Base-by-base conservation (phyloP, 2,888 invertebrate genomes). In the Orthonychiurus folsomi region DNA sequence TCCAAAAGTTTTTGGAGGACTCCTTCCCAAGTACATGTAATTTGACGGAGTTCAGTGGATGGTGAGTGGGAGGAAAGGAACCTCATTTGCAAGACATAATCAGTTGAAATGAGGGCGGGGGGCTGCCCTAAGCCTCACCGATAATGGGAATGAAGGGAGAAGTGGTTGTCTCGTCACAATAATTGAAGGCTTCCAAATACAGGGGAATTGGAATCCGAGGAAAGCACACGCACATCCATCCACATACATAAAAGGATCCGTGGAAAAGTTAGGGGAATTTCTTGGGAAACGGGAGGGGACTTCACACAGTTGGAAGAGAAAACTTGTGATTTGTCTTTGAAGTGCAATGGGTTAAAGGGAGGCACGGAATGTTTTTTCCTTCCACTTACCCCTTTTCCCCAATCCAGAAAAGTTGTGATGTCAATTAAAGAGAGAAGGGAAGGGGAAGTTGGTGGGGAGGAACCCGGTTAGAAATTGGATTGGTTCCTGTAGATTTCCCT, bases 1-100 rank as follows among this genome's bases (percentile, higher is more conserved):
- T 37, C 37, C 37, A 37, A 37, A 37, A 37, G 37, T 37, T 37
- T 37, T 37, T 37, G n/a, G 37, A 37, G 37, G n/a, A n/a, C n/a
- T n/a, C n/a, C n/a, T n/a, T n/a, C n/a, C n/a, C n/a, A n/a, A n/a
- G n/a, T n/a, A n/a, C n/a, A n/a, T n/a, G n/a, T n/a, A n/a, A n/a
- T n/a, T n/a, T n/a, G n/a, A 37, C 9, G 37, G 5, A 37, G 15
- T 9, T 5, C 5, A 37, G 37, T 37, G 37, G 37, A 37, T 37
- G 37, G n/a, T 9, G 37, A 37, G 37, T 9, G 37, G 37, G 15
- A 37, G 37, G 37, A 37, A 37, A 37, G 37, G 37, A 37, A 37
- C 37, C 15, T 37, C 37, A 37, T 37, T 37, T 37, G 37, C 37
- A 37, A 37, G 37, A 5, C 37, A 15, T 37, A 37, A 37, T 37